These are phyloP conservation scores for Drosophila nr. perissopoda DNA, from an alignment of 2,888 invertebrate genomes.

Conservation along the genomic window DNA sequence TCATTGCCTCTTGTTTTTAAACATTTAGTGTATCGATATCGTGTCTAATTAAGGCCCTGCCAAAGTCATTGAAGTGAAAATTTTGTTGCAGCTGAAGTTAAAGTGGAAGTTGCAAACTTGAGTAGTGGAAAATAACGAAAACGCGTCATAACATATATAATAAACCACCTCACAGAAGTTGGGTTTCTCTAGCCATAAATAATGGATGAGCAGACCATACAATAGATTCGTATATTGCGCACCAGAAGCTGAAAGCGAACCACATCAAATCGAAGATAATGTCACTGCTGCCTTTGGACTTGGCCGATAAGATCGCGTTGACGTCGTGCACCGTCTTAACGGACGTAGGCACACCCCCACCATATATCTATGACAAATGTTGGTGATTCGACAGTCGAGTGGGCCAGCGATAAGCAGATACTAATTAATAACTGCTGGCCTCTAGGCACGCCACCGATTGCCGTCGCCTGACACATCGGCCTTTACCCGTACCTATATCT, in stretches of 20 bases:
- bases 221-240: slow-evolving; percentile 33
- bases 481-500: background rate
- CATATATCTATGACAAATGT: slow-evolving; percentile 70
- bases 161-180: background rate
- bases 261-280: slow-evolving; percentile 63
- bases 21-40: slow-evolving; percentile 65
- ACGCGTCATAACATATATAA: background rate
- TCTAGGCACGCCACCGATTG: slow-evolving; percentile 31
- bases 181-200: slow-evolving; percentile 58
- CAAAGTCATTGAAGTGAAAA: slow-evolving; percentile 19
- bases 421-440: slow-evolving; percentile 70
- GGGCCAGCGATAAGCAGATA: slow-evolving; percentile 72
- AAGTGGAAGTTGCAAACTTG: slow-evolving; percentile 14
- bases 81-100: slow-evolving; percentile 9
- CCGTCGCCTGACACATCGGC: slow-evolving; percentile 65
- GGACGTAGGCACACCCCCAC: slow-evolving; percentile 53
- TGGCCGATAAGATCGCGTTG: slow-evolving; percentile 67
- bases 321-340: slow-evolving; percentile 27
- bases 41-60: slow-evolving; percentile 69
- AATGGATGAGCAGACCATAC: slow-evolving; percentile 65
- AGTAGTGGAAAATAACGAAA: slow-evolving; percentile 12
- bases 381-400: slow-evolving; percentile 48
- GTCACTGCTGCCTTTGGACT: slow-evolving; percentile 53
- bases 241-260: slow-evolving; percentile 28
- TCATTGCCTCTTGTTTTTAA: slow-evolving; percentile 28